Evolutionary conservation across 2,113 vertebrate genomes (phyloP).

Genomic region (Himantopus leucocephalus): DNA sequence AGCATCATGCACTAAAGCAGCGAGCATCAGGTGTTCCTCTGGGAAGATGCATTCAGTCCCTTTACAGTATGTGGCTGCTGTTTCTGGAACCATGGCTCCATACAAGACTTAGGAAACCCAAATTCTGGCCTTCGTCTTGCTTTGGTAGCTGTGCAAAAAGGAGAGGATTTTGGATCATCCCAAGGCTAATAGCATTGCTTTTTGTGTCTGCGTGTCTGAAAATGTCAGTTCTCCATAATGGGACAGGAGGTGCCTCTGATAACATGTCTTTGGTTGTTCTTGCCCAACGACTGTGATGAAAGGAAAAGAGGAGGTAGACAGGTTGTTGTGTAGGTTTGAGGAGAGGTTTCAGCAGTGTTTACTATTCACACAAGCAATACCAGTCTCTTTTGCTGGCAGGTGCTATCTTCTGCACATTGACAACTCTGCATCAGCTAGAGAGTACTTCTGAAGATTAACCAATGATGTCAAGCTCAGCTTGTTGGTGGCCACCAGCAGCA

Average conservation of each 20-base stretch:
- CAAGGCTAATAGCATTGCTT: not conserved
- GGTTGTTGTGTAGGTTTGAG: not conserved
- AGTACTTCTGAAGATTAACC: not conserved
- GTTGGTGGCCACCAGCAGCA: not conserved
- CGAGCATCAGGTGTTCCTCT: not conserved
- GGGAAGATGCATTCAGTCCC: not conserved
- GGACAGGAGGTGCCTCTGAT: not conserved
- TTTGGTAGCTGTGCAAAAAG: not conserved
- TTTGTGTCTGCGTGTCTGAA: not conserved
- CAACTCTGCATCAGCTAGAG: not conserved
- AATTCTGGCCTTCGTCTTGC: not conserved
- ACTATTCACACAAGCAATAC: not conserved
- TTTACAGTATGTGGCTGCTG: not conserved
- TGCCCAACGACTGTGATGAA: not conserved
- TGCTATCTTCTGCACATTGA: not conserved
- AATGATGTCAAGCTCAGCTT: not conserved
- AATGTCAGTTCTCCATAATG: not conserved
- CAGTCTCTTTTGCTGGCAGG: not conserved
- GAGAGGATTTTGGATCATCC: not conserved
- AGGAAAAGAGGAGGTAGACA: not conserved
- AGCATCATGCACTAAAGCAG: not conserved
- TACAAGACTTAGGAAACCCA: not conserved
- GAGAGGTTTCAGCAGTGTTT: not conserved
- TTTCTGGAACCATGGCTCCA: not conserved
- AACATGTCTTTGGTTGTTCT: not conserved